phyloP scores from a whole-genome alignment of 2,888 invertebrate species.

The Bhutanitis thaidina region DNA sequence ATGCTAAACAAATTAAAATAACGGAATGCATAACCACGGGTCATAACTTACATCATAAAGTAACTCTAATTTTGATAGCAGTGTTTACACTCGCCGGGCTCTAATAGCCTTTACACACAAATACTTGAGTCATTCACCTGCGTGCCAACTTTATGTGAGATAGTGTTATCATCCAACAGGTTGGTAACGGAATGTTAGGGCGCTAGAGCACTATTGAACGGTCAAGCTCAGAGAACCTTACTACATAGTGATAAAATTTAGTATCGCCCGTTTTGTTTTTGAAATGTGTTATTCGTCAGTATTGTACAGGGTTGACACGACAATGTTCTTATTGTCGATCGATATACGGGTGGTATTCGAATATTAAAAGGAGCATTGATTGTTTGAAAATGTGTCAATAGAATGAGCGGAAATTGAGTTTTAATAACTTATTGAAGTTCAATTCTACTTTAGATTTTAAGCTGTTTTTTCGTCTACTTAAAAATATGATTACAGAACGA shows the following conservation, averaged over 20 bases:
- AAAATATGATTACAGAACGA: no score
- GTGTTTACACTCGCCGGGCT: slow-evolving; percentile 28
- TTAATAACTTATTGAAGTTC: no score
- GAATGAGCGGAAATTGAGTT: no score
- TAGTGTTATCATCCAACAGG: slow-evolving; percentile 19
- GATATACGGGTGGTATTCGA: slow-evolving; percentile 7
- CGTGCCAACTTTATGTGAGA: slow-evolving; percentile 41
- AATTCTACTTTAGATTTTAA: no score
- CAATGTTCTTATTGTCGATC: slow-evolving; percentile 2
- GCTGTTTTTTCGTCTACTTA: no score
- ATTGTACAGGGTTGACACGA: background rate
- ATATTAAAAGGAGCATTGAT: background rate
- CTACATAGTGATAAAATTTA: background rate
- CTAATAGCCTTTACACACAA: slow-evolving; percentile 46
- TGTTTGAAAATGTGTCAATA: no score
- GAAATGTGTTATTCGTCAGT: no score
- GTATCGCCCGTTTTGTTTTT: background rate
- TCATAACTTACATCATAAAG: slow-evolving; percentile 27
- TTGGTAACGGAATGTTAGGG: slow-evolving; percentile 17
- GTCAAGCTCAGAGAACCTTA: background rate
- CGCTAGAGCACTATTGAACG: background rate
- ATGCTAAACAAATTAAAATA: background rate
- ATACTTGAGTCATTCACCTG: slow-evolving; percentile 62
- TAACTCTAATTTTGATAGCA: slow-evolving; percentile 52
- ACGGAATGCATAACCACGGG: no score